phyloP scores from a whole-genome alignment of 2,888 invertebrate genomes.

The Melipona bicolor region DNA sequence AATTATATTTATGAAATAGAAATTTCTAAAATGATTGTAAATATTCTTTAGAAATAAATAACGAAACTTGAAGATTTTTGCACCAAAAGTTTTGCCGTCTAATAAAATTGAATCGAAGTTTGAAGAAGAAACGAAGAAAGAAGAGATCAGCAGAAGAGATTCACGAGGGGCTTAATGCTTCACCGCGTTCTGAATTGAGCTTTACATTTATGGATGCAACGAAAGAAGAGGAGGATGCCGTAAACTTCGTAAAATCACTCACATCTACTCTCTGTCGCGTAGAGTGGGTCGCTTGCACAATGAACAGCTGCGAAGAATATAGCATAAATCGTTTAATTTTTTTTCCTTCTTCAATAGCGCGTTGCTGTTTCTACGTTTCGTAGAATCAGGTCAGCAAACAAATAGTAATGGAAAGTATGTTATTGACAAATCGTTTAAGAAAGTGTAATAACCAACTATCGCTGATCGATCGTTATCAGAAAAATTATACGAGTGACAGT shows the following conservation, averaged over 20 bases:
- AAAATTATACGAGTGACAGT: neutral
- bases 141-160: no score
- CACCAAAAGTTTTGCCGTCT: no score
- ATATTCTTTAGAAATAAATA: no score
- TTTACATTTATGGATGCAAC: neutral
- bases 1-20: no score
- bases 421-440: constrained; percentile 28
- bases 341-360: neutral
- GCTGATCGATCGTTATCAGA: neutral
- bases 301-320: neutral
- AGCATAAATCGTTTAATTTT: neutral
- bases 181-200: no score
- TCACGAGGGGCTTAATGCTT: neutral
- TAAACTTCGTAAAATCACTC: neutral
- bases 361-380: neutral
- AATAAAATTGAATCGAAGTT: no score
- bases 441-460: neutral
- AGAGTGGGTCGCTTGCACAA: constrained; percentile 11
- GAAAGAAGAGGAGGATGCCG: no score
- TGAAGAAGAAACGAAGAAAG: neutral
- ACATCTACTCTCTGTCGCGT: no score
- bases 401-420: constrained; percentile 36
- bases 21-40: no score
- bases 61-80: no score
- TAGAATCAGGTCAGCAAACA: neutral